Conservation (phyloP, 1,140 invertebrate genomes). For the Drosophila rhopaloa region DNA sequence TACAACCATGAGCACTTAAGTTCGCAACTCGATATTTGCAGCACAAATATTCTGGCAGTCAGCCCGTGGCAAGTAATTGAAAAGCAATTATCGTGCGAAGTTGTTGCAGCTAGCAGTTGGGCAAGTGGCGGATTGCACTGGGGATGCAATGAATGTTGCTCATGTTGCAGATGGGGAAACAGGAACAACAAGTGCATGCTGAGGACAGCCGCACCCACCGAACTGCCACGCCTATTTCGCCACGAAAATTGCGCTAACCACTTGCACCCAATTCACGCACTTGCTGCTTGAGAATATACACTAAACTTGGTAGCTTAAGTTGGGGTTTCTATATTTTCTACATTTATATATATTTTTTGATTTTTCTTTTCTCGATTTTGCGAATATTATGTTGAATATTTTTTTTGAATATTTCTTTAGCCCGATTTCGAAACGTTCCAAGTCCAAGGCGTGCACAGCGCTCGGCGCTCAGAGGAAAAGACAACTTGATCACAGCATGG, state of each 20-base stretch:
- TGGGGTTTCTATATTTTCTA: neutral
- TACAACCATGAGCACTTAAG: constrained; percentile 13
- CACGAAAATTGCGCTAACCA: constrained; percentile 62
- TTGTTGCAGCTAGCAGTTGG: constrained; percentile 3
- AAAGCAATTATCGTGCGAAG: constrained; percentile 7
- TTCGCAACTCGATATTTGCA: constrained; percentile 10
- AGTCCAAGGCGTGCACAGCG: constrained; percentile 79
- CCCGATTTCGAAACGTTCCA: constrained; percentile 73
- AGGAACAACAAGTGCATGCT: constrained; percentile 45
- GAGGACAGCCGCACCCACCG: constrained; percentile 42
- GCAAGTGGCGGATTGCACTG: too few species aligned
- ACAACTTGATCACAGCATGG: constrained; percentile 82
- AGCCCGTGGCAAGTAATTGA: constrained; percentile 1
- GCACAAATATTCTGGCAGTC: neutral
- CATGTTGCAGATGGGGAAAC: constrained; percentile 29
- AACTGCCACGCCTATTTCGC: constrained; percentile 63
- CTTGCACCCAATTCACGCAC: constrained; percentile 37
- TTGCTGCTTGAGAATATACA: constrained; percentile 39
- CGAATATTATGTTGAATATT: constrained; percentile 9
- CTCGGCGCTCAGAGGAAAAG: constrained; percentile 81
- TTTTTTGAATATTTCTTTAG: constrained; percentile 27
- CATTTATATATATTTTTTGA: neutral
- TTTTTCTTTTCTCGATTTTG: constrained; percentile 10
- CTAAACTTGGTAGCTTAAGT: constrained; percentile 22
- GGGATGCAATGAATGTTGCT: neutral